Evolutionary conservation across 2,888 invertebrate species (phyloP).

Genomic region (Diarsia rubi): DNA sequence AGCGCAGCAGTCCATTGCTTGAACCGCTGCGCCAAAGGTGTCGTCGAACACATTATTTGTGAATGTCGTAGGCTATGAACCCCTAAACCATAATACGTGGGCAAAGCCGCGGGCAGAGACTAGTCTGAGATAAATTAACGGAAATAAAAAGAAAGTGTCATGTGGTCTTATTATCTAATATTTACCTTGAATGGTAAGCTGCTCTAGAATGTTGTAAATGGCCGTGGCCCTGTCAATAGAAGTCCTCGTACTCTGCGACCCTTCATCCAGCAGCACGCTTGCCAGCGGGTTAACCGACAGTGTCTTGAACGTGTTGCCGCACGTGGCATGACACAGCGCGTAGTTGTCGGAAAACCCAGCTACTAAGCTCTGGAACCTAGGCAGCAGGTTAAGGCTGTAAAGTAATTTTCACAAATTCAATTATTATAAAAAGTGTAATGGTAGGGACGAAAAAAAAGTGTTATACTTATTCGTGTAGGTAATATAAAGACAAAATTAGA

Average conservation of each 20-base stretch:
- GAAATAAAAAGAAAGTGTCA: no score
- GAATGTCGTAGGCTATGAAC: no score
- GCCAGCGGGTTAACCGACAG: neutral
- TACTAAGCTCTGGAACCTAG: neutral
- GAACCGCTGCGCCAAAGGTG: no score
- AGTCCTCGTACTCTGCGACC: neutral
- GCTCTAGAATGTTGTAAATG: constrained; percentile 1
- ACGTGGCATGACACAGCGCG: neutral
- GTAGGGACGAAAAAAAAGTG: no score
- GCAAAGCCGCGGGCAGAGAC: no score
- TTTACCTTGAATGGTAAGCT: constrained; percentile 19
- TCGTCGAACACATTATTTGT: no score
- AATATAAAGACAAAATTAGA: no score
- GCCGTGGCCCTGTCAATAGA: neutral
- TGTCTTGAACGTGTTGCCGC: neutral
- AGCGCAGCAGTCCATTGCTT: no score
- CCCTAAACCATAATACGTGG: no score
- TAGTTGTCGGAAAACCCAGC: constrained; percentile 21
- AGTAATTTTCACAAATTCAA: neutral
- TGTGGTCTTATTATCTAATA: no score
- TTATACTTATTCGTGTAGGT: no score
- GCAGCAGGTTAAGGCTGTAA: constrained; percentile 1
- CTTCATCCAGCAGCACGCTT: neutral
- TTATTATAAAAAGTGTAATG: neutral
- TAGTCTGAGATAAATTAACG: no score